These are phyloP conservation scores for Drosophila carrolli DNA, from an alignment of 1,140 invertebrate species.

Conservation along the genomic window DNA sequence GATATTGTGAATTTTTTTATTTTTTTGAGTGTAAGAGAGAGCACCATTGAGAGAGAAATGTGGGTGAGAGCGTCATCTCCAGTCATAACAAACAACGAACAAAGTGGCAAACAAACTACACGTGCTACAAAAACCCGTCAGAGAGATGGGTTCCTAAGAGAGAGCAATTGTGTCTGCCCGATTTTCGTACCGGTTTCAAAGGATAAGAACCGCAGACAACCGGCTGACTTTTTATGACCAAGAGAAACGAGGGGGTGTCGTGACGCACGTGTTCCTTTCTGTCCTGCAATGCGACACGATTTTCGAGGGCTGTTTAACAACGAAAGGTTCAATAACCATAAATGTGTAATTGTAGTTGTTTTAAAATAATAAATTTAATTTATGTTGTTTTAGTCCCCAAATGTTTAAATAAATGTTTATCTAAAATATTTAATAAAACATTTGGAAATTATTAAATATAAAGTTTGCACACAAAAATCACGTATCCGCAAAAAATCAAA, in stretches of 20 bases:
- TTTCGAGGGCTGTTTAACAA: constrained; percentile 16
- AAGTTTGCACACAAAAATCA: too few relatives aligned
- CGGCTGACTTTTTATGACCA: constrained; percentile 22
- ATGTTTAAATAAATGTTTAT: too few relatives aligned
- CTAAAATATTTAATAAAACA: too few relatives aligned
- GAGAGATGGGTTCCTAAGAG: constrained; percentile 9
- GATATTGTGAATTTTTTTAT: background rate
- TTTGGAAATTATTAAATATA: too few relatives aligned
- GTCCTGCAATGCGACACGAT: constrained; percentile 47
- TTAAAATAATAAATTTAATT: too few relatives aligned
- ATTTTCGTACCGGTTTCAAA: constrained; percentile 7
- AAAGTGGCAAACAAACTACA: constrained; percentile 71
- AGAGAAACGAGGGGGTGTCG: constrained; percentile 6
- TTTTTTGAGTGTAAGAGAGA: constrained; percentile 3
- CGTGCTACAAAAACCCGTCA: constrained; percentile 44
- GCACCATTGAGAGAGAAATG: constrained; percentile 9
- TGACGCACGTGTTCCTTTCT: constrained; percentile 61
- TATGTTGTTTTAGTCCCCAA: too few relatives aligned
- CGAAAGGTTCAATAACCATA: background rate
- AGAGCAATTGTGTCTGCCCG: constrained; percentile 33
- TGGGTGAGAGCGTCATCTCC: constrained; percentile 31
- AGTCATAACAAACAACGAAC: constrained; percentile 73
- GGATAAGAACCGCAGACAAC: constrained; percentile 25
- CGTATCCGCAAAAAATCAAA: background rate
- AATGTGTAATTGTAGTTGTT: too few relatives aligned